Evolutionary conservation across 2,113 vertebrate genomes (phyloP), one percentile per base, ranked within the genome.

Genomic region (Sylvietta virens): DNA sequence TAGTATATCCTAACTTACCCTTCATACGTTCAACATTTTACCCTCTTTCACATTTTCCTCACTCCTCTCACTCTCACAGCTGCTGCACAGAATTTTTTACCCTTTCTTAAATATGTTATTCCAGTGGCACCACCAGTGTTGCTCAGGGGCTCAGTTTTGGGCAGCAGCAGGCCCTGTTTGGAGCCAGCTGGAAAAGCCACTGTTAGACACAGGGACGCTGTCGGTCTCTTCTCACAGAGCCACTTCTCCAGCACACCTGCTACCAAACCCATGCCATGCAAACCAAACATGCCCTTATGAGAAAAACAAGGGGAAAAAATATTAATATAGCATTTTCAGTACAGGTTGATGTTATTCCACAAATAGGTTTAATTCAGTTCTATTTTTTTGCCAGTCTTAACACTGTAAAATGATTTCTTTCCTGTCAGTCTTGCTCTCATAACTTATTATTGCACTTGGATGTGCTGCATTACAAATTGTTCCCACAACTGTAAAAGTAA

Each of bases 401-500:
- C 14, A 64, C 37, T 50, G 45, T 42, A 67, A 96, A 94, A 84
- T 91, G 0, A 77, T 90, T 94, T 95, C 11, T 77, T 81, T 92
- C 42, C 72, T 97, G 81, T 50, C 69, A 79, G 35, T 97, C 73
- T 92, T 77, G 26, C 30, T 90, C 47, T 88, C 39, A 56, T 93
- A 94, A 88, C 28, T 93, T 96, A 84, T 73, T 95, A 88, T 79
- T 87, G 45, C 17, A 86, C 39, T 82, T 90, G 27, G 47, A 56
- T 90, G 47, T 79, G 19, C 35, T 90, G 37, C 9, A 7, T 82
- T 92, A 88, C 48, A 48, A 90, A 88, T 90, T 78, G 56, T 76
- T 96, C 81, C 84, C 88, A 69, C 0, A 2, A 56, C 53, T 88
- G 57, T 94, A 94, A 81, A 96, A 89, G 51, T 91, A 96, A 94